Percentiles rank a stretch among this genome's conserved stretches.
Conservation (phyloP, 2,888 invertebrate species). For the Cheilosia vulpina region DNA sequence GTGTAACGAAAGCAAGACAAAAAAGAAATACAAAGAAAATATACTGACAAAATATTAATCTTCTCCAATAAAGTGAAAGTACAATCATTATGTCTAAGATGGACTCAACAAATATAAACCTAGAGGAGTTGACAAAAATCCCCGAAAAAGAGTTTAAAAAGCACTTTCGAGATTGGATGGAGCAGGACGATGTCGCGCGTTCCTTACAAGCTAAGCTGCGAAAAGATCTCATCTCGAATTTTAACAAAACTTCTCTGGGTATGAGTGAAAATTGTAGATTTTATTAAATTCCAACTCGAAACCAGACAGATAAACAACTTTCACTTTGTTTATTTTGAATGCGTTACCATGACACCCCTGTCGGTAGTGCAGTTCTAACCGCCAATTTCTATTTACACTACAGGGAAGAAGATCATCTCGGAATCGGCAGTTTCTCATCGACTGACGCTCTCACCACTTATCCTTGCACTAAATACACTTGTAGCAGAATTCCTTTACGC, state of each 20-base stretch:
- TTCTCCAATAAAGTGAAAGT: neutral
- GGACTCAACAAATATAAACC: constrained; percentile 76
- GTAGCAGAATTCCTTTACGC: constrained; percentile 82
- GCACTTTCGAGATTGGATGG: constrained; percentile 82
- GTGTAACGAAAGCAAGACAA: neutral
- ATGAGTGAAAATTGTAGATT: constrained; percentile 50
- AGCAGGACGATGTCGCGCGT: constrained; percentile 80
- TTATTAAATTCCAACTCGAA: neutral
- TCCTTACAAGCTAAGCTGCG: constrained; percentile 81
- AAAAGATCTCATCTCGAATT: constrained; percentile 80
- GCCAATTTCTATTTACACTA: constrained; percentile 1
- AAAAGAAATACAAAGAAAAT: neutral
- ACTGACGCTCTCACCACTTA: constrained; percentile 79
- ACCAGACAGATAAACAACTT: neutral
- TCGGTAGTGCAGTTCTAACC: constrained; percentile 54
- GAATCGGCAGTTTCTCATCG: constrained; percentile 76
- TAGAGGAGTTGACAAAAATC: constrained; percentile 80
- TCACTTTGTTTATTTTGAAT: constrained; percentile 56
- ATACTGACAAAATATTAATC: neutral
- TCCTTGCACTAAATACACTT: constrained; percentile 81
- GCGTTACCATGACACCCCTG: constrained; percentile 29
- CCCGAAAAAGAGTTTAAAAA: constrained; percentile 81
- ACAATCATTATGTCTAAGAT: constrained; percentile 32
- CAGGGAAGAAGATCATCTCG: constrained; percentile 78
- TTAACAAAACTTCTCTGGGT: constrained; percentile 82